A percentile compares a stretch with the other conserved stretches of the same genome.
Evolutionary conservation across 1,140 invertebrate species (phyloP).

Genomic region (Drosophila nannoptera): DNA sequence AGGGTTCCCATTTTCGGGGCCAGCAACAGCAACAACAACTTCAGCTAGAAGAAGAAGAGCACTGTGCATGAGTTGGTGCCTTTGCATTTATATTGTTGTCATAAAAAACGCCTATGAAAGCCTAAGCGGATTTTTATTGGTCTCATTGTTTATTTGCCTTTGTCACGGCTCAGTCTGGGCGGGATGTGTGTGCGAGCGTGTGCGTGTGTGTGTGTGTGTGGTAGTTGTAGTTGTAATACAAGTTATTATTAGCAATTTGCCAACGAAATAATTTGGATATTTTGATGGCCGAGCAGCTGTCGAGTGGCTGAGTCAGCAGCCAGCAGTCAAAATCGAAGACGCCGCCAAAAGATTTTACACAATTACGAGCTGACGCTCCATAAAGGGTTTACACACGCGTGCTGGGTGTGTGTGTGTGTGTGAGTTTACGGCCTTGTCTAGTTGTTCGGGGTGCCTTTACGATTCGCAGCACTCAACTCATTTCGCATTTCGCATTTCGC

Average conservation of each 20-base stretch:
- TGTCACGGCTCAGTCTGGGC: constrained; percentile 60
- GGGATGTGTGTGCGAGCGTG: background rate
- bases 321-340: constrained; percentile 30
- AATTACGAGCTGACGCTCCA: constrained; percentile 29
- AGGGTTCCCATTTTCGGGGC: constrained; percentile 50
- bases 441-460: constrained; percentile 58
- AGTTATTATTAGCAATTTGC: constrained; percentile 77
- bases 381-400: constrained; percentile 38
- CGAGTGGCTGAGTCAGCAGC: constrained; percentile 42
- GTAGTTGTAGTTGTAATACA: constrained; percentile 58
- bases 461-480: constrained; percentile 77
- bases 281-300: constrained; percentile 42
- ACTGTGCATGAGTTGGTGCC: constrained; percentile 50
- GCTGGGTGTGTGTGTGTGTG: constrained; percentile 7
- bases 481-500: constrained; percentile 69
- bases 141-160: constrained; percentile 76
- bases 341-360: constrained; percentile 34
- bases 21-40: constrained; percentile 5
- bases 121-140: constrained; percentile 78
- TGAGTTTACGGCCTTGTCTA: constrained; percentile 59
- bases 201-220: background rate
- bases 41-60: constrained; percentile 8
- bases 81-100: constrained; percentile 79
- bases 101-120: constrained; percentile 79
- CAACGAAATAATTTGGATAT: constrained; percentile 74